These are phyloP conservation scores for Oryzias sinensis DNA, from an alignment of 2,797 vertebrate genomes.

Conservation along the genomic window DNA sequence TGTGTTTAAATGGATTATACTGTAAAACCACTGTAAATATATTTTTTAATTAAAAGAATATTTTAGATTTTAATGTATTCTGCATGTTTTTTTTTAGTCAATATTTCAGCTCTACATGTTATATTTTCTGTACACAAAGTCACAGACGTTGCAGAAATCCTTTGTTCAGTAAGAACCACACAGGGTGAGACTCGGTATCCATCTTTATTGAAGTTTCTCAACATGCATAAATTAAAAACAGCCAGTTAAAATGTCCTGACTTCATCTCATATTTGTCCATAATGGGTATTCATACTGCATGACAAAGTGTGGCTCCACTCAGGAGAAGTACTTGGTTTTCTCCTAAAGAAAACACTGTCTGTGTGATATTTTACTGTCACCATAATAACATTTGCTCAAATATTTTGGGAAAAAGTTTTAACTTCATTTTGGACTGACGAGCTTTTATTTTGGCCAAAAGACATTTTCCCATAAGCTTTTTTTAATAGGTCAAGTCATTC, in stretches of 20 bases:
- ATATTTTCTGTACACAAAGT: no score
- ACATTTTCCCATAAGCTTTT: background rate
- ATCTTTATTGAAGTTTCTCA: constrained; percentile 64
- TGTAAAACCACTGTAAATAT: constrained; percentile 40
- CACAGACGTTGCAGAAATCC: background rate
- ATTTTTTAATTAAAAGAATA: constrained; percentile 4
- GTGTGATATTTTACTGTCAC: no score
- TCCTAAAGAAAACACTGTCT: no score
- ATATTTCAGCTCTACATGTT: no score
- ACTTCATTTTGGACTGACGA: background rate
- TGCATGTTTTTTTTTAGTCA: constrained; percentile 8
- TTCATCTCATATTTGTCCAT: constrained; percentile 22
- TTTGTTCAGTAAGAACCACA: constrained; percentile 2
- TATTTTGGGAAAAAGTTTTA: background rate
- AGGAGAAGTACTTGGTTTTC: no score
- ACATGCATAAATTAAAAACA: constrained; percentile 30
- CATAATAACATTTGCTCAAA: background rate
- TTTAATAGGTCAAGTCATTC: background rate
- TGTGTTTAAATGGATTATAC: constrained; percentile 24
- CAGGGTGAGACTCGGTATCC: constrained; percentile 47
- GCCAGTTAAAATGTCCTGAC: constrained; percentile 27
- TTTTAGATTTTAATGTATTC: constrained; percentile 1
- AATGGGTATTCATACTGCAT: background rate
- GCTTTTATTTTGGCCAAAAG: background rate
- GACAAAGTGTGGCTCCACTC: background rate